Base-by-base conservation (phyloP, 2,113 vertebrate genomes). In the Mustelus asterias region DNA sequence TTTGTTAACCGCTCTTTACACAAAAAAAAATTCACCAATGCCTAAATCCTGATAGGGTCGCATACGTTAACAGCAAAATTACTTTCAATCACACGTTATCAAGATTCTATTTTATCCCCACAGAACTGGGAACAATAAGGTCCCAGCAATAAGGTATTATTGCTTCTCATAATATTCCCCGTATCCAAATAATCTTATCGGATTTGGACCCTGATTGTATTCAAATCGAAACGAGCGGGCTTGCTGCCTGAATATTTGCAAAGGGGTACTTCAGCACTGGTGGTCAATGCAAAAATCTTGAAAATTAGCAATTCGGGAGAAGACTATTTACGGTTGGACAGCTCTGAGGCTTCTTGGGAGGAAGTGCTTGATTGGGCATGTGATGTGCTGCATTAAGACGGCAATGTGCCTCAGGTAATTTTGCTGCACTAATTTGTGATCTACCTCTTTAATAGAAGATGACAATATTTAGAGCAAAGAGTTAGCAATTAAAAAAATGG, bases 391-490 rank as follows among this genome's bases (percentile, higher is more conserved):
- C 41, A 29, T 29, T 44, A 95, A 95, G 65, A 95, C 24, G 41
- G 29, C 16, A 48, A 76, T 95, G 44, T 76, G 69, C 94, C 94
- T 95, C 94, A 72, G 65, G 69, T 95, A 54, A 95, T 48, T 95
- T 95, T 44, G 54, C 37, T 6, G 44, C 69, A 54, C 94, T 72
- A 54, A 95, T 95, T 95, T 48, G 67, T 72, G 41, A 76, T 95
- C 41, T n/a, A 95, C 41, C 69, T 72, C 69, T 95, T 95, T 95
- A 95, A 72, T 48, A 33, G 94, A 70, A 76, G 18, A 72, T 69
- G 65, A 94, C 65, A 94, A 70, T 94, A 94, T 94, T 70, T 41
- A 94, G 93, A 70, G 60, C 20, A 70, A 94, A 69, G 65, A 26
- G 33, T 94, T 94, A 37, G 63, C 90, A 67, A 67, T 94, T 65